Evolutionary conservation across 2,888 invertebrate species (phyloP).

Genomic region (Luperina testacea): DNA sequence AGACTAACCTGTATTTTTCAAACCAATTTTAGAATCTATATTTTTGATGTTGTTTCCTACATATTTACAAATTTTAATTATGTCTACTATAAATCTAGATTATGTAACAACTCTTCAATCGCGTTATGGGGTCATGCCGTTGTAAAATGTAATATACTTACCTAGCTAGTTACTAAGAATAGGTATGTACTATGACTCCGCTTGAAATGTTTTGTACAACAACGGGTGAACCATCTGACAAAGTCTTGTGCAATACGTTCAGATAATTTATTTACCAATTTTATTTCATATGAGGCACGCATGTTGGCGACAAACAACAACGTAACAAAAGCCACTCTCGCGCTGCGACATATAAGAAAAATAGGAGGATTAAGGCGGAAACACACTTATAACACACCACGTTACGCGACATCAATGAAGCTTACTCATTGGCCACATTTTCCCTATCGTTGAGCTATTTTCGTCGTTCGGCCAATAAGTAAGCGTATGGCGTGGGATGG

Average conservation of each 20-base stretch:
- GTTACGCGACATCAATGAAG: too few species aligned
- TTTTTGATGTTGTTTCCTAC: constrained; percentile 65
- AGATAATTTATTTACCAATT: background rate
- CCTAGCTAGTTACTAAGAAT: constrained; percentile 70
- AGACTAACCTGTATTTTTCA: constrained; percentile 60
- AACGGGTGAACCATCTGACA: constrained; percentile 1
- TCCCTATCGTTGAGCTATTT: too few species aligned
- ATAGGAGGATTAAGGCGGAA: background rate
- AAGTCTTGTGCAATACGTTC: background rate
- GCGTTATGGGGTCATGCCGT: constrained; percentile 54
- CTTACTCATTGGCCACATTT: too few species aligned
- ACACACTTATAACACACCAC: too few species aligned
- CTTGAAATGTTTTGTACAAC: constrained; percentile 63
- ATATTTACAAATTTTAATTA: constrained; percentile 61
- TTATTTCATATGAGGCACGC: background rate
- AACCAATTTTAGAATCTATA: constrained; percentile 62
- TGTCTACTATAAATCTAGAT: constrained; percentile 55
- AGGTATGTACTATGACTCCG: constrained; percentile 67
- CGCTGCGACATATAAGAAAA: background rate
- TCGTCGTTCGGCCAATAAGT: too few species aligned
- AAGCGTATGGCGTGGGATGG: too few species aligned
- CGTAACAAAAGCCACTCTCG: background rate
- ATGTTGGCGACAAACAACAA: background rate
- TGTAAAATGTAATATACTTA: constrained; percentile 63
- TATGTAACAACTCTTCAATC: constrained; percentile 49